Evolutionary conservation across 1,140 invertebrate genomes (phyloP).

Genomic region (Bradynema listronoti): DNA sequence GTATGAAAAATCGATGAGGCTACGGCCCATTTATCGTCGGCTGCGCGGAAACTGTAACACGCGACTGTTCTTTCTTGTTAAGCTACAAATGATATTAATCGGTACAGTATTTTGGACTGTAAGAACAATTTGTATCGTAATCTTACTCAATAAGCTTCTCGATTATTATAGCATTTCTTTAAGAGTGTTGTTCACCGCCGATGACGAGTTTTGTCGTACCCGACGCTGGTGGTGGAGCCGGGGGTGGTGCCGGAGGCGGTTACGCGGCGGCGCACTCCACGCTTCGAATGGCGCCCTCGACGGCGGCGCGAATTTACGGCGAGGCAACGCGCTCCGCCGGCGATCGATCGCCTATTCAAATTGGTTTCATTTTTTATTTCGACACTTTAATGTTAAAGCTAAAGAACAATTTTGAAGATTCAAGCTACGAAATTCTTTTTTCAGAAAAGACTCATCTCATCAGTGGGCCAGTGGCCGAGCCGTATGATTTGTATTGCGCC

Average conservation of each 20-base stretch:
- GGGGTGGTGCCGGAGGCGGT: background rate
- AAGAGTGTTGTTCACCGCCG: conserved; percentile 3
- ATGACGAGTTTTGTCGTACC: too few species aligned
- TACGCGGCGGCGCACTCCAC: background rate
- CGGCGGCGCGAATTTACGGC: conserved; percentile 1
- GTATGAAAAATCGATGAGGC: too few species aligned
- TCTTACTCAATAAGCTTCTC: too few species aligned
- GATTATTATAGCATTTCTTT: too few species aligned
- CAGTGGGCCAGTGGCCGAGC: conserved; percentile 1
- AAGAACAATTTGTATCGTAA: too few species aligned
- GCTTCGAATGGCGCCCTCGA: background rate
- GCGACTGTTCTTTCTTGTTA: too few species aligned
- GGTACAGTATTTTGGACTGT: too few species aligned
- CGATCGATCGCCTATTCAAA: conserved; percentile 8
- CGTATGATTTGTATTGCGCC: conserved; percentile 41
- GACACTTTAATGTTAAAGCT: background rate
- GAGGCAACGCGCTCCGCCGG: conserved; percentile 1
- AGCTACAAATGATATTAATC: too few species aligned
- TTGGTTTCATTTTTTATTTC: background rate
- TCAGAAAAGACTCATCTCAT: conserved; percentile 4
- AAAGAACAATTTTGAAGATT: background rate
- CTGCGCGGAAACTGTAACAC: too few species aligned
- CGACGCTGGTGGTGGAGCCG: too few species aligned
- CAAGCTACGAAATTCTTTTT: conserved; percentile 3
- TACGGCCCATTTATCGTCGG: too few species aligned